Evolutionary conservation across 2,888 invertebrate species (phyloP).

Genomic region (Melieria omissa): DNA sequence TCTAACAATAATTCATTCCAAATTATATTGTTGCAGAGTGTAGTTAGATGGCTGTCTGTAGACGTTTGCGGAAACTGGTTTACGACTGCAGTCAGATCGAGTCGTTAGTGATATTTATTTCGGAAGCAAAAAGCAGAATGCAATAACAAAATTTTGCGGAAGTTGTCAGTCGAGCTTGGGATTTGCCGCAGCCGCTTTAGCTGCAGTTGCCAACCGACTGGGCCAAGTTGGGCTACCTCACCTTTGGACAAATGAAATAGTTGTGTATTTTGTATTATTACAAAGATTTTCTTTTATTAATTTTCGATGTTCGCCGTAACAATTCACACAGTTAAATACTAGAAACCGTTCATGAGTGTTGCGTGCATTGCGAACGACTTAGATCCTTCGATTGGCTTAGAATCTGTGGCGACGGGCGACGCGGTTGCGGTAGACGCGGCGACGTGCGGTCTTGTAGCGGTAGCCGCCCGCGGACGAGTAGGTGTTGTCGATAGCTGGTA

Average conservation of each 20-base stretch:
- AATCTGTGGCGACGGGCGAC: neutral
- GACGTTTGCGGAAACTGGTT: too few relatives aligned
- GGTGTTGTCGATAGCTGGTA: slow-evolving; percentile 25
- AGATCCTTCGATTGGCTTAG: slow-evolving; percentile 16
- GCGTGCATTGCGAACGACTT: neutral
- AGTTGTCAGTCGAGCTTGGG: too few relatives aligned
- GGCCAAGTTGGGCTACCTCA: too few relatives aligned
- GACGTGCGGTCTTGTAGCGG: slow-evolving; percentile 39
- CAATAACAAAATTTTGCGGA: too few relatives aligned
- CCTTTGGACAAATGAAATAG: neutral
- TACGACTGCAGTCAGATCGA: too few relatives aligned
- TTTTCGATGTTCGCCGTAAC: slow-evolving; percentile 14
- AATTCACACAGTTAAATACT: neutral
- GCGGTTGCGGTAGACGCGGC: slow-evolving; percentile 34
- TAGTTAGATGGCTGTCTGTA: too few relatives aligned
- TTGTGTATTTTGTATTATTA: neutral
- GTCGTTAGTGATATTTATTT: too few relatives aligned
- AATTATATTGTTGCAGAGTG: too few relatives aligned
- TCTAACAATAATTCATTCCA: too few relatives aligned
- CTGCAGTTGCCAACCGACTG: too few relatives aligned
- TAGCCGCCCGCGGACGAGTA: slow-evolving; percentile 35
- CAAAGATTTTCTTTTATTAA: neutral
- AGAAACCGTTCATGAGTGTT: neutral
- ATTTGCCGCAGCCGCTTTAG: too few relatives aligned
- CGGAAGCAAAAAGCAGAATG: too few relatives aligned